Evolutionary conservation across 2,888 invertebrate genomes (phyloP), one percentile per base, ranked within the genome.

Genomic region (Ormyrus nitidulus): DNA sequence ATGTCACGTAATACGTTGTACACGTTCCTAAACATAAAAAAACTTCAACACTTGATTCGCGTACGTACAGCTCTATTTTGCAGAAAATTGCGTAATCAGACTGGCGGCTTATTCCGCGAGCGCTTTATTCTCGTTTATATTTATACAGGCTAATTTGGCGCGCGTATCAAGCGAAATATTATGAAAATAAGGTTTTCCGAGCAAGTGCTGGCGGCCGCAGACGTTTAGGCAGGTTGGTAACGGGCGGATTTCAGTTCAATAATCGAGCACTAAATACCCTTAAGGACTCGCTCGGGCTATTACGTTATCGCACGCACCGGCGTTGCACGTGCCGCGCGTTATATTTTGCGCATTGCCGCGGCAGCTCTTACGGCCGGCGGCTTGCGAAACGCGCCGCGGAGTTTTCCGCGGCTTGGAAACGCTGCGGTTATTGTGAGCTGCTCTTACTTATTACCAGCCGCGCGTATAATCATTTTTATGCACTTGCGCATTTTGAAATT

Each of bases 391-490:
- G 19, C 19, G 19, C 19, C 34, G 48, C 54, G 13, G 64, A 81
- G 83, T 81, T 84, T 79, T 83, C 74, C 73, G 69, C 78, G 13
- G 53, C 70, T 11, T 66, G 70, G 66, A 78, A 74, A 81, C 76
- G 34, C 69, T 81, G 79, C 76, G 76, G 81, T 75, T 81, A 81
- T 76, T 64, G 76, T 75, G 46, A 61, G 59, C 13, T 13, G 69
- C 77, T 79, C 68, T 77, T 81, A 79, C 79, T 78, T 75, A 75
- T 75, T 79, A 73, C 70, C 73, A 6, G 61, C 7, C 48, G 69
- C 73, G 71, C 56, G 68, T 62, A 75, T 68, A 82, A 82, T 82
- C 77, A 81, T 80, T 77, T 81, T 80, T 79, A 80, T 77, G 74
- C 81, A 76, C 76, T 79, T 69, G 71, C 56, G 53, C 54, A 69